Evolutionary conservation across 2,888 invertebrate species (phyloP).

Genomic region (Rapana venosa): DNA sequence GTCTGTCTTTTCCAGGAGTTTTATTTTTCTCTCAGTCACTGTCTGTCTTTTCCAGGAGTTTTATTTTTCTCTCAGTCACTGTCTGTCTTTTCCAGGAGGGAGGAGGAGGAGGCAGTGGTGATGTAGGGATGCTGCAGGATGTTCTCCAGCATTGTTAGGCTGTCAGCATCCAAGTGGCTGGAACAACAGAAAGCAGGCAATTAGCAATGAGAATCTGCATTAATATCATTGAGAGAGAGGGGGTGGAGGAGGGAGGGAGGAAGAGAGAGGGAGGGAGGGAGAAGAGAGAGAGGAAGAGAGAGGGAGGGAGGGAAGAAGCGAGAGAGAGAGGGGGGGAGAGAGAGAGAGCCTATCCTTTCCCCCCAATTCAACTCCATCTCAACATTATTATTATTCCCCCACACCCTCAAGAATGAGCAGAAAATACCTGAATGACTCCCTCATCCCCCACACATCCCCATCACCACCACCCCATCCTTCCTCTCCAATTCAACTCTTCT

Average conservation of each 20-base stretch:
- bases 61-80: neutral
- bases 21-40: neutral
- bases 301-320: too few relatives aligned
- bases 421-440: neutral
- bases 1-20: neutral
- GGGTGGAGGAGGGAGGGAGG: too few relatives aligned
- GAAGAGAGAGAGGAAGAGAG: too few relatives aligned
- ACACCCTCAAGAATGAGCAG: neutral
- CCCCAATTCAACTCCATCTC: too few relatives aligned
- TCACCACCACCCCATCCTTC: too few relatives aligned
- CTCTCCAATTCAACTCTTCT: too few relatives aligned
- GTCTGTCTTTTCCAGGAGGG: neutral
- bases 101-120: neutral
- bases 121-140: constrained; percentile 39
- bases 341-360: too few relatives aligned
- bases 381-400: too few relatives aligned
- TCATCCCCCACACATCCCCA: neutral
- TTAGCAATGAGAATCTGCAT: neutral
- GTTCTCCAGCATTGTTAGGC: constrained; percentile 23
- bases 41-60: neutral
- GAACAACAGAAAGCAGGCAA: neutral
- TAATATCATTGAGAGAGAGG: neutral
- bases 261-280: too few relatives aligned
- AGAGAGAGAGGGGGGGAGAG: too few relatives aligned
- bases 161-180: constrained; percentile 11